phyloP scores from a whole-genome alignment of 2,113 vertebrate species.

The zebrafish (Danio rerio) region DNA sequence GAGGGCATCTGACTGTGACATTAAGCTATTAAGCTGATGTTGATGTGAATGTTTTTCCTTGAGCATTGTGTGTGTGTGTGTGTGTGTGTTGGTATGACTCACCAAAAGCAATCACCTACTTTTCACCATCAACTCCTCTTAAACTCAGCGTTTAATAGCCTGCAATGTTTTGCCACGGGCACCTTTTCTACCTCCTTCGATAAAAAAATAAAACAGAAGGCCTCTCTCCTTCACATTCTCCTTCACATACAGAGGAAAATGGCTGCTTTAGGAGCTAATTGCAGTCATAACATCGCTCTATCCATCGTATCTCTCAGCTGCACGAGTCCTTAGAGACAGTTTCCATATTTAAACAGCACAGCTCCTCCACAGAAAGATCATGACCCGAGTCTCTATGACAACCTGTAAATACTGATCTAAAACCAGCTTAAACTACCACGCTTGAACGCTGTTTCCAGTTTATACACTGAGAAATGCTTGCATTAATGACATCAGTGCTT shows the following conservation, averaged over 20 bases:
- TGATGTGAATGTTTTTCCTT: slow-evolving; percentile 25
- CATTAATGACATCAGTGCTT: neutral
- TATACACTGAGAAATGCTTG: neutral
- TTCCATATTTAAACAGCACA: slow-evolving; percentile 14
- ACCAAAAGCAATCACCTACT: slow-evolving; percentile 45
- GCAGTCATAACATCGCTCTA: neutral
- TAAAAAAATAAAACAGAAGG: neutral
- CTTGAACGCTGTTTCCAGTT: slow-evolving; percentile 13
- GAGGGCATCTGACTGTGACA: slow-evolving; percentile 14
- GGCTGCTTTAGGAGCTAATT: slow-evolving; percentile 1
- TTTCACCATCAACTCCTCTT: slow-evolving; percentile 40
- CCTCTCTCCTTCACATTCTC: neutral
- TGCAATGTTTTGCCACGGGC: slow-evolving; percentile 36
- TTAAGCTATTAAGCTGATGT: slow-evolving; percentile 33
- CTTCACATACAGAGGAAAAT: slow-evolving; percentile 10
- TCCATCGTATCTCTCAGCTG: slow-evolving; percentile 25
- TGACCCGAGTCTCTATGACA: slow-evolving; percentile 24
- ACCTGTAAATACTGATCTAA: slow-evolving; percentile 20
- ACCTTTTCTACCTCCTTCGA: neutral
- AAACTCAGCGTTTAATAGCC: slow-evolving; percentile 43
- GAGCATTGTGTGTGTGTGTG: slow-evolving; percentile 36
- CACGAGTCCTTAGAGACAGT: neutral
- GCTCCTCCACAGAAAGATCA: slow-evolving; percentile 13
- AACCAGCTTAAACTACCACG: neutral
- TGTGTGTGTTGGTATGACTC: slow-evolving; percentile 18